phyloP scores from a whole-genome alignment of 2,113 vertebrate genomes.

The Ciconia stormi region DNA sequence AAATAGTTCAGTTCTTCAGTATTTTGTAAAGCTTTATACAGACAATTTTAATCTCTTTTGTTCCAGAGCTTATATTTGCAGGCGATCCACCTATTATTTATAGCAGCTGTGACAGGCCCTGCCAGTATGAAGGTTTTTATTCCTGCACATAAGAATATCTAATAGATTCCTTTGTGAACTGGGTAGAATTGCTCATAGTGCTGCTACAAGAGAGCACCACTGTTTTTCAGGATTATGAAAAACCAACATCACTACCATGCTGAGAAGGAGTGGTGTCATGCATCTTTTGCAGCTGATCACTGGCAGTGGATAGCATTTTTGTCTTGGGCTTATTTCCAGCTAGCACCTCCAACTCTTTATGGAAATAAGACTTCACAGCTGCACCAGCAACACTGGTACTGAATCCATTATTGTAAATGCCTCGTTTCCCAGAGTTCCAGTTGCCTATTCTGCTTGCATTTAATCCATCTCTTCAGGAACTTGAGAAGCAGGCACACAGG shows the following conservation, averaged over 20 bases:
- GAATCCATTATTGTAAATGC: background rate
- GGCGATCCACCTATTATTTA: background rate
- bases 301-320: background rate
- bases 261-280: background rate
- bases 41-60: background rate
- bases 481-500: background rate
- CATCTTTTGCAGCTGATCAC: background rate
- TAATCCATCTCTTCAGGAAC: background rate
- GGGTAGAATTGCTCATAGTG: background rate
- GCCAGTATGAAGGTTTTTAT: background rate
- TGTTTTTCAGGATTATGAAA: background rate
- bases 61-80: background rate
- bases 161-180: background rate
- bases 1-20: background rate
- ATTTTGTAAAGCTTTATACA: background rate
- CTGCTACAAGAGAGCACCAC: background rate
- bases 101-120: background rate
- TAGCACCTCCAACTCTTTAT: background rate
- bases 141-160: background rate
- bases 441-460: background rate
- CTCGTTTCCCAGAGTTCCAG: background rate
- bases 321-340: background rate
- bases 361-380: background rate
- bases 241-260: background rate
- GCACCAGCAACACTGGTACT: background rate